phyloP scores from a whole-genome alignment of 1,140 invertebrate species.

The Oreohelix idahoensis region DNA sequence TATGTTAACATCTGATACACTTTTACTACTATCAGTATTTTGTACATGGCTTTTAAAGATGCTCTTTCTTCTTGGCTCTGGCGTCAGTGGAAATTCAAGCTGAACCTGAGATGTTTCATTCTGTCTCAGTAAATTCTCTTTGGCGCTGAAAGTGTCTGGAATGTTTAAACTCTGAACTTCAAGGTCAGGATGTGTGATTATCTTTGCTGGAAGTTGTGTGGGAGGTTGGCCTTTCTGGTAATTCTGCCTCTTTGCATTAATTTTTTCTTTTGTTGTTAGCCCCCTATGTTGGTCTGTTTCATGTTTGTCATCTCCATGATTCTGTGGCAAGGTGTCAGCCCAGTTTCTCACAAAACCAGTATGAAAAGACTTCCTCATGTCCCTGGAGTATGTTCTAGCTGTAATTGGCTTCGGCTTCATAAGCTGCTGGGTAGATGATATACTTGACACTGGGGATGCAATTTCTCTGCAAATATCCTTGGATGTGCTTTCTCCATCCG shows the following conservation, averaged over 20 bases:
- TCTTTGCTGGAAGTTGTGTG: background rate
- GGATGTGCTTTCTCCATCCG: background rate
- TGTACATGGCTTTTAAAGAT: constrained; percentile 33
- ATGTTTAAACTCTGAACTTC: constrained; percentile 1
- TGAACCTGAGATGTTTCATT: background rate
- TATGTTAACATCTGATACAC: background rate
- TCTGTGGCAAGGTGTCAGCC: constrained; percentile 27
- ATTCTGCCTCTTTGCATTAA: background rate
- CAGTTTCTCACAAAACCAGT: constrained; percentile 33
- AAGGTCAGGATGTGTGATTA: too few relatives aligned
- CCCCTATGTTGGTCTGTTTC: background rate
- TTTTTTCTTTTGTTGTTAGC: constrained; percentile 28
- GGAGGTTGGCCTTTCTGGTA: background rate
- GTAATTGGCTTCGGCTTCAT: constrained; percentile 30
- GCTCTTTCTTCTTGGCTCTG: constrained; percentile 15
- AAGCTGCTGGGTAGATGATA: constrained; percentile 41
- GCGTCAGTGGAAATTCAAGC: constrained; percentile 11
- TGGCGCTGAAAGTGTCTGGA: background rate
- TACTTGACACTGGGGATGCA: constrained; percentile 11
- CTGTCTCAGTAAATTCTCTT: background rate
- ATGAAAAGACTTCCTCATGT: background rate
- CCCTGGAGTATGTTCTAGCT: constrained; percentile 36
- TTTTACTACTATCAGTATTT: background rate
- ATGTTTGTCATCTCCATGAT: background rate
- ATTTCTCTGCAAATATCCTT: background rate